Base-by-base conservation (phyloP, 2,797 vertebrate genomes). In the Eulemur rubriventer region DNA sequence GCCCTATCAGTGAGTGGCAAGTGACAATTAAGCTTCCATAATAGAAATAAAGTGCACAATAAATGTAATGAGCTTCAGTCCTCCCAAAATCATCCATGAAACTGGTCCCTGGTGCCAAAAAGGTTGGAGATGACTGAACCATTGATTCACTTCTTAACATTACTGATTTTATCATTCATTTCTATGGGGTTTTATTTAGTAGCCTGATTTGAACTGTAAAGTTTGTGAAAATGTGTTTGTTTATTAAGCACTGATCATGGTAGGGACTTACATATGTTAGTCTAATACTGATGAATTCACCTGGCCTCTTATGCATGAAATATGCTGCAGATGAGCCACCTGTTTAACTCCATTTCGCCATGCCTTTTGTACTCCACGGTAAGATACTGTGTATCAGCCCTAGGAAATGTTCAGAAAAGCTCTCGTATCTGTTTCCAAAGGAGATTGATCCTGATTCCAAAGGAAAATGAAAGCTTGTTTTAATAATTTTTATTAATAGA, bases 131-230 rank as follows among this genome's bases (percentile, higher is more conserved):
- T 28, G 24, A 11, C 57, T 59, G 33, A 93, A 69, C 16, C 20
- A 84, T 7, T 83, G 35, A 79, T 57, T 96, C 89, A 81, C n/a
- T 52, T 80, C 63, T 91, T 73, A 84, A 46, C 24, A 81, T 92
- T 78, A 70, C 22, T 89, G 28, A 55, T 55, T 73, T 81, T 61
- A 69, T 73, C 13, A n/a, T n/a, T 95, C 6, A 72, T 70, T 87
- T 84, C 41, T 67, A 79, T 69, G 38, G 73, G 1, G 1, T 59
- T 81, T n/a, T 35, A 79, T 73, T 50, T 63, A 55, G 28, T 63
- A 57, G 2, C 24, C 61, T 95, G 55, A 52, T 67, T 57, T 75
- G 35, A 35, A 55, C 11, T 30, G 1, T 63, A n/a, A 65, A 16
- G 16, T 82, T 91, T 72, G 0, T 28, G 48, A 28, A 70, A 50